Percentiles rank a stretch among this genome's conserved stretches.
phyloP scores from a whole-genome alignment of 2,888 invertebrate species.

The Ormyrus rosae region DNA sequence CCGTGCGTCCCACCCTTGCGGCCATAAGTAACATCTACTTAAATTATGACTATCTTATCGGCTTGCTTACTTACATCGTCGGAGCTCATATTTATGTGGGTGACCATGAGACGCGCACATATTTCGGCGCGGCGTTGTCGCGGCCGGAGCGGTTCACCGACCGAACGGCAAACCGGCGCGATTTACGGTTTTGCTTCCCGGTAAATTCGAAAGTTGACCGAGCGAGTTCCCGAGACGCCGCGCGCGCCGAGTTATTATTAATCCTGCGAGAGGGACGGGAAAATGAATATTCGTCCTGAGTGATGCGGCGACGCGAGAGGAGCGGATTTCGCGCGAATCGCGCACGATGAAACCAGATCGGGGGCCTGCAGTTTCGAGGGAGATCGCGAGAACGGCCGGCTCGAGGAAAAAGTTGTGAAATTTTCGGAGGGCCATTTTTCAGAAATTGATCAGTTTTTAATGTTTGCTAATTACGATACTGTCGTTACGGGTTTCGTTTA shows the following conservation, averaged over 20 bases:
- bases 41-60: slow-evolving; percentile 72
- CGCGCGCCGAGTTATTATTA: slow-evolving; percentile 41
- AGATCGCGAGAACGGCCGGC: background rate
- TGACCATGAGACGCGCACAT: slow-evolving; percentile 64
- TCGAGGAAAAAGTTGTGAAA: too few species aligned
- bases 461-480: too few species aligned
- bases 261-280: background rate
- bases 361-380: background rate
- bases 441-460: too few species aligned
- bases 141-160: slow-evolving; percentile 45
- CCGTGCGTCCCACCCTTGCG: slow-evolving; percentile 30
- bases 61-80: slow-evolving; percentile 67
- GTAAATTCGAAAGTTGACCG: slow-evolving; percentile 66
- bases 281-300: background rate
- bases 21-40: slow-evolving; percentile 68
- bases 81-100: slow-evolving; percentile 66
- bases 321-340: slow-evolving; percentile 20
- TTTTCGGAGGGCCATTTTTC: too few species aligned
- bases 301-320: too few species aligned
- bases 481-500: too few species aligned
- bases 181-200: slow-evolving; percentile 61
- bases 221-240: slow-evolving; percentile 24
- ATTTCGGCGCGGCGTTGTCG: slow-evolving; percentile 57
- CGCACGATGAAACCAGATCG: background rate
- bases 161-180: slow-evolving; percentile 52